Percentiles rank a stretch among this genome's conserved stretches.
phyloP scores from a whole-genome alignment of 2,888 invertebrate genomes.

The Pseudeuparius sepicola region DNA sequence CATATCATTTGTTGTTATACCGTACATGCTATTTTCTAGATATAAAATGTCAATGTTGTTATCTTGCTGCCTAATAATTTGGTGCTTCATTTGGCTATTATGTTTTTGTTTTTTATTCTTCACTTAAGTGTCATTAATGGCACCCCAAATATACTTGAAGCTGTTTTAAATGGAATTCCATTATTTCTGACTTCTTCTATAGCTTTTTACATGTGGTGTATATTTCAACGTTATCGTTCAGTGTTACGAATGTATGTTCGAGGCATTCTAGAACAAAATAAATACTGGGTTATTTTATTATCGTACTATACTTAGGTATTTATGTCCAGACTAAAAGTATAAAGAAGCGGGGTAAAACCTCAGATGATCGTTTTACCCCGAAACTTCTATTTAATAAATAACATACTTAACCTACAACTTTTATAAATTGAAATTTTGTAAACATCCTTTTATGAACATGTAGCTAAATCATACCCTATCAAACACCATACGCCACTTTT shows the following conservation, averaged over 20 bases:
- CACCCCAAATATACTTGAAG: neutral
- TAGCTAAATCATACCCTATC: no score
- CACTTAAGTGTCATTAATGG: slow-evolving; percentile 1
- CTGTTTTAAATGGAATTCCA: neutral
- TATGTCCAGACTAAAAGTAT: no score
- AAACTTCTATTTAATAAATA: no score
- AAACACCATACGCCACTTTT: no score
- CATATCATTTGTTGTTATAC: slow-evolving; percentile 12
- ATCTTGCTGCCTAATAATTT: neutral
- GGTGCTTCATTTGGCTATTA: neutral
- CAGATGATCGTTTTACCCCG: neutral
- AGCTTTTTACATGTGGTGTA: neutral
- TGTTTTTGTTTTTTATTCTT: slow-evolving; percentile 1
- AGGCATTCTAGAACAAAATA: slow-evolving; percentile 1
- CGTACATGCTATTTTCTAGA: slow-evolving; percentile 1
- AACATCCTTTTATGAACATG: no score
- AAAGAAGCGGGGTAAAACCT: no score
- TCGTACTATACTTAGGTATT: no score
- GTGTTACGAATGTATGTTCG: neutral
- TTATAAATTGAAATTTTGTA: no score
- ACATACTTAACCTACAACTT: no score
- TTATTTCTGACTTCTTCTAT: slow-evolving; percentile 1
- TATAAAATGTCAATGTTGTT: neutral
- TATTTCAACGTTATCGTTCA: neutral
- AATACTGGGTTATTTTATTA: slow-evolving; percentile 15